Base-by-base conservation (phyloP, 2,113 vertebrate species). In the Ornithorhynchus anatinus region DNA sequence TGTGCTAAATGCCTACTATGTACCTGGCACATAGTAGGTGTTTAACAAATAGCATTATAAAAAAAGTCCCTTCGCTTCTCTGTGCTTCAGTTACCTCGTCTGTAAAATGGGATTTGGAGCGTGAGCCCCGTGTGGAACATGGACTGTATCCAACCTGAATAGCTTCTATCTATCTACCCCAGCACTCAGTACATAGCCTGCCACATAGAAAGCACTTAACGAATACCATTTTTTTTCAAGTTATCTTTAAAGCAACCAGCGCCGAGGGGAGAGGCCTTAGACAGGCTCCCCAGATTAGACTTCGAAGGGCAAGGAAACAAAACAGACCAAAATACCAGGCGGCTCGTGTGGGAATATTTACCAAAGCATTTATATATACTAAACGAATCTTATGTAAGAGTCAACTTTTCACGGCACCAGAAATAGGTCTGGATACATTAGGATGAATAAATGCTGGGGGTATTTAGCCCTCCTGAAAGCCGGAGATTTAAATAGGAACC, bases 311-410 rank as follows among this genome's bases (percentile, higher is more conserved):
- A 75, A 59, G 71, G 76, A 86, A 85, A 74, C 50, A 74, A 89
- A 81, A 66, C 10, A 40, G 82, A 81, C 67, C 70, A 82, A 89
- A 89, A 88, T 65, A 78, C 6, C 42, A 72, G 76, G 86, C 77
- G 87, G 77, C 76, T 68, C 69, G 79, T 60, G 84, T 84, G 73
- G 73, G 71, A 76, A 53, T 91, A 89, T 89, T 92, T 89, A 87
- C 66, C 0, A 8, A 83, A 80, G 72, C 84, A 64, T 84, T 85
- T 80, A 82, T 83, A 79, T 77, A 87, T 83, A 81, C 85, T 73
- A 69, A 84, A 83, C 73, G 66, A 86, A 71, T 64, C 76, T 91
- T 91, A 88, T 70, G 31, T 90, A 90, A 91, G 72, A 85, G 57
- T 69, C 89, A 90, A 82, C 82, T 85, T 89, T 80, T 90, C 82